Evolutionary conservation across 2,797 vertebrate species (phyloP), one percentile per base, ranked within the genome.

Genomic region (Chiroxiphia lanceolata): DNA sequence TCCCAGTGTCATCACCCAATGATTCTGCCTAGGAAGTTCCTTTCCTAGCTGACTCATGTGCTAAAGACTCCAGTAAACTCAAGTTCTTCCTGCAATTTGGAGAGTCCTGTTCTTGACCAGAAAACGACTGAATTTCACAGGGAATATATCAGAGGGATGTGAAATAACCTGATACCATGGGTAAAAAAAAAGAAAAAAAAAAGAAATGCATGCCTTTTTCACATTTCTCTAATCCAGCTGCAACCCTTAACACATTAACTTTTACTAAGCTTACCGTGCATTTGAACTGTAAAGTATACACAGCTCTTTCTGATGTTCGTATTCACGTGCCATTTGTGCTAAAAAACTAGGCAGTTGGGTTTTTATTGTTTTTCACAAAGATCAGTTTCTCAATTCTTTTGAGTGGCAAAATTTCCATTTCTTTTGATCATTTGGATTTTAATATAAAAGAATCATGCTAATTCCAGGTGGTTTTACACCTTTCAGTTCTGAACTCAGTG

Each of bases 401-500:
- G 16, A 89, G 33, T 36, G 15, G 36, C 15, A 92, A 83, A 70
- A 90, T 61, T 95, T 87, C 81, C 45, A 64, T 93, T 94, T 94
- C 21, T 82, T 91, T 89, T 79, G 34, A 79, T 84, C 5, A 63
- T 72, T 53, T 61, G 7, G 40, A 23, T 29, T 79, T 89, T 78
- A 74, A 68, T n/a, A 56, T 33, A 40, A 71, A 84, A 87, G 26
- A 87, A 38, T 7, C 8, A 10, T 1, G 1, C 61, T 60, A 50
- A 77, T 82, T 75, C 13, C 42, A 77, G 26, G 31, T 64, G 33
- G 59, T 59, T 78, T 91, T 67, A 56, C 7, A 54, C 29, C 8
- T 42, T 80, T 89, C 56, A 83, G 13, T 71, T 68, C 71, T 71
- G 48, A 84, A 80, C 15, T 56, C 14, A 25, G 6, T 29, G 31